phyloP scores from a whole-genome alignment of 2,888 invertebrate species.

The Aleiodes testaceus region DNA sequence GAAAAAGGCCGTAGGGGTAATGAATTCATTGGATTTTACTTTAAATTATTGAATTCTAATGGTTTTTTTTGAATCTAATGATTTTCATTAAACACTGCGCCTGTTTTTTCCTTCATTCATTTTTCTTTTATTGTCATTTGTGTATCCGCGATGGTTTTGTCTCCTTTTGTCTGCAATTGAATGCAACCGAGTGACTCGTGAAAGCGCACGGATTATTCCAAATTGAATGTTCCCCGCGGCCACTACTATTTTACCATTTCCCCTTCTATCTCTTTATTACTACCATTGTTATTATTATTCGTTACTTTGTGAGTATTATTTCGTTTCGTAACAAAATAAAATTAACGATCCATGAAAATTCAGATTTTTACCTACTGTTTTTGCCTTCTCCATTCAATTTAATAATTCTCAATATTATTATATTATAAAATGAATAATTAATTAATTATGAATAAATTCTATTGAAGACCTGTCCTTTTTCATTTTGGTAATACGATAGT shows the following conservation, averaged over 20 bases:
- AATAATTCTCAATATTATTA: background rate
- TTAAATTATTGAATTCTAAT: too few species aligned
- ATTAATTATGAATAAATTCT: slow-evolving; percentile 31
- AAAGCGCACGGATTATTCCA: slow-evolving; percentile 56
- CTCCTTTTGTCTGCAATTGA: slow-evolving; percentile 30
- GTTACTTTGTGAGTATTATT: slow-evolving; percentile 19
- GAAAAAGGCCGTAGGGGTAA: too few species aligned
- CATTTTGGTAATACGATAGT: slow-evolving; percentile 63
- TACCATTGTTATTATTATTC: background rate
- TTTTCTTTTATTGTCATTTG: slow-evolving; percentile 8
- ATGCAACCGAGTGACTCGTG: slow-evolving; percentile 36
- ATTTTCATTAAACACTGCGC: slow-evolving; percentile 50
- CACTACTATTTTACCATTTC: slow-evolving; percentile 37
- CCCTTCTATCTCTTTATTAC: background rate
- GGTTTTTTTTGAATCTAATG: background rate
- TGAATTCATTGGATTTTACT: too few species aligned
- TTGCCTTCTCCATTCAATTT: background rate
- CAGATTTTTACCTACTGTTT: slow-evolving; percentile 19
- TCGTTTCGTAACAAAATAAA: slow-evolving; percentile 59
- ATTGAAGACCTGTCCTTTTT: slow-evolving; percentile 14
- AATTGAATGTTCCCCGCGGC: slow-evolving; percentile 60
- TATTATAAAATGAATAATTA: background rate
- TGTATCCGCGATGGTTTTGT: slow-evolving; percentile 47
- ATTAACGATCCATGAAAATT: slow-evolving; percentile 66
- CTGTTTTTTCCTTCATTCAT: slow-evolving; percentile 46